A percentile compares a stretch with the other conserved stretches of the same genome.
phyloP scores from a whole-genome alignment of 2,113 vertebrate genomes.

The Phalacrocorax aristotelis region DNA sequence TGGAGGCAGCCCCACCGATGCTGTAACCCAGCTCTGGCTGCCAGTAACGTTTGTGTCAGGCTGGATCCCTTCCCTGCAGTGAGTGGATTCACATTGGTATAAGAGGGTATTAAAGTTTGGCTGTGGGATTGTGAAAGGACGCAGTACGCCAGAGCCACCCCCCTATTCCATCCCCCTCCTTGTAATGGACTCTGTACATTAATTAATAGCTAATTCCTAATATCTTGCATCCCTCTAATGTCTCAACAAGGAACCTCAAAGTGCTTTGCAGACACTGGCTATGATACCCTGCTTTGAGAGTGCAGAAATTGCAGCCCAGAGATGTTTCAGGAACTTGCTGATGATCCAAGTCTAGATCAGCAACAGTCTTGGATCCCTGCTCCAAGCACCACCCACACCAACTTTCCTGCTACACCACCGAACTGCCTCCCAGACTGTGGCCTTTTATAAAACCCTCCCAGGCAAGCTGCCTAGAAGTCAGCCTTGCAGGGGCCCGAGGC shows the following conservation, averaged over 20 bases:
- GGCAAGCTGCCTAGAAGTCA: not conserved
- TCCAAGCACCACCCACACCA: not conserved
- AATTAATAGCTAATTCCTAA: slow-evolving; percentile 43
- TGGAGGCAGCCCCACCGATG: rapidly evolving
- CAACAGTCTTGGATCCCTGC: not conserved
- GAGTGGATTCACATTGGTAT: not conserved
- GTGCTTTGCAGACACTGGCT: not conserved
- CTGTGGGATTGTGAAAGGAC: not conserved
- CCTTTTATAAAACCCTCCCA: not conserved
- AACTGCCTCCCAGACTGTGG: not conserved
- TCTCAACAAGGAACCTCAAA: not conserved
- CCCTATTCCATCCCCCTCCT: not conserved
- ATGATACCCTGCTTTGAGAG: not conserved
- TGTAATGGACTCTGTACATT: slow-evolving; percentile 1
- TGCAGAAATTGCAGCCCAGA: not conserved
- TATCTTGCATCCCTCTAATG: not conserved
- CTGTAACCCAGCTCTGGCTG: not conserved
- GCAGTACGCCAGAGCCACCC: not conserved
- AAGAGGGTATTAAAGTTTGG: not conserved
- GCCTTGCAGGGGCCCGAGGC: not conserved
- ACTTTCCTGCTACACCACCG: not conserved
- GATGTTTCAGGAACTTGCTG: not conserved
- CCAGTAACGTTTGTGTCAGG: not conserved
- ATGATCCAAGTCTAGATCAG: not conserved
- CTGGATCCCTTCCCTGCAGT: not conserved